Conservation (phyloP, 1,140 invertebrate genomes). For the Anoplophora glabripennis region DNA sequence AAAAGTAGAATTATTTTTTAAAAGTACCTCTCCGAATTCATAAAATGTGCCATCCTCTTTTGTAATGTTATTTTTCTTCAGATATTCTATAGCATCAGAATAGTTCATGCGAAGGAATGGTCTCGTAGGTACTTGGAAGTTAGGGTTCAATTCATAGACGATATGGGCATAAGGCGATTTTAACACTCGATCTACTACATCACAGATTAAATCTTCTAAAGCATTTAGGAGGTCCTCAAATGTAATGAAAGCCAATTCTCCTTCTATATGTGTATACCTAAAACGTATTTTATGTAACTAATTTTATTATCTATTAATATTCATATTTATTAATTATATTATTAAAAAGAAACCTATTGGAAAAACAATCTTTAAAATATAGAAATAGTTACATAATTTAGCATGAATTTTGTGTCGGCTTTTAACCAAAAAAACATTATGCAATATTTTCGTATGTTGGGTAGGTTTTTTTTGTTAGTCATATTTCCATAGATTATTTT, state of each 20-base stretch:
- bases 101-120: constrained; percentile 97
- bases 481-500: too few species aligned
- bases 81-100: constrained; percentile 88
- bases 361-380: too few species aligned
- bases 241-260: constrained; percentile 92
- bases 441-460: too few species aligned
- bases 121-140: constrained; percentile 81
- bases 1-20: too few species aligned
- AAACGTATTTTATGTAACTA: too few species aligned
- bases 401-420: too few species aligned
- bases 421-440: too few species aligned
- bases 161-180: constrained; percentile 77
- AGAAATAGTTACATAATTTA: too few species aligned
- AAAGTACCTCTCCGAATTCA: constrained; percentile 90
- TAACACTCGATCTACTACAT: constrained; percentile 90
- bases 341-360: too few species aligned
- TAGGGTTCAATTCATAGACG: constrained; percentile 88
- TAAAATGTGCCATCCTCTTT: constrained; percentile 97
- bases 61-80: constrained; percentile 89
- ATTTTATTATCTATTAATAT: too few species aligned
- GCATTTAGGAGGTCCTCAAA: constrained; percentile 90
- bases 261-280: constrained; percentile 95
- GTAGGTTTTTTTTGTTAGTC: too few species aligned
- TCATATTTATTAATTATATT: too few species aligned
- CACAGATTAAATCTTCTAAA: constrained; percentile 93